Conservation (phyloP, 2,113 vertebrate genomes). For the Oreochromis tanganicae region DNA sequence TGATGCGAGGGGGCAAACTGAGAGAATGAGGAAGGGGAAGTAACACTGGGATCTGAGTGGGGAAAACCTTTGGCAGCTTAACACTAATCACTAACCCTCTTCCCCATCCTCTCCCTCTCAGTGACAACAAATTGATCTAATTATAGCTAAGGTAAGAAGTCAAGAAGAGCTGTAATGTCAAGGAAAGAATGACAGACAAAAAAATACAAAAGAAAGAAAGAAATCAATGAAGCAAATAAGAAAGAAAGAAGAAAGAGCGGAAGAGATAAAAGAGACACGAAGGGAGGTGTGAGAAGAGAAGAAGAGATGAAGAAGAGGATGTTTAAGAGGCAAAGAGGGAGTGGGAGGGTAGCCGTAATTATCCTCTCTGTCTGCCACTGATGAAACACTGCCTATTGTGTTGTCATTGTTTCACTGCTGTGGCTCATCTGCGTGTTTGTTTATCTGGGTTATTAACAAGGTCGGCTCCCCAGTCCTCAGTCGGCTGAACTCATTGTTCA, state of each 20-base stretch:
- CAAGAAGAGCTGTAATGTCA: not conserved
- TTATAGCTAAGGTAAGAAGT: conserved; percentile 4
- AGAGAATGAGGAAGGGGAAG: not conserved
- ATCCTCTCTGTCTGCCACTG: conserved; percentile 51
- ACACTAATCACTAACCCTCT: conserved; percentile 18
- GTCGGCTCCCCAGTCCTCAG: conserved; percentile 29
- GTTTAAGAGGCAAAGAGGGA: conserved; percentile 46
- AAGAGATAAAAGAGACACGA: not conserved
- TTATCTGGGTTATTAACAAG: conserved; percentile 59
- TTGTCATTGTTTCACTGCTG: conserved; percentile 46
- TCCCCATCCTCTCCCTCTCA: not conserved
- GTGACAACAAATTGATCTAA: conserved; percentile 33
- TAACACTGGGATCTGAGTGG: not conserved
- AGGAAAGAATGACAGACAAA: not conserved
- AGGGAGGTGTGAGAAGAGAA: not conserved
- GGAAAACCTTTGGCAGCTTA: conserved; percentile 16
- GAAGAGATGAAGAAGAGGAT: conserved; percentile 17
- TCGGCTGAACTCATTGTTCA: conserved; percentile 40
- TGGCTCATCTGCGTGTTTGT: conserved; percentile 51
- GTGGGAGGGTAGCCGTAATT: conserved; percentile 51
- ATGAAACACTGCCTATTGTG: conserved; percentile 53
- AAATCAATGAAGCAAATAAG: not conserved
- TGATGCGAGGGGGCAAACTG: not conserved
- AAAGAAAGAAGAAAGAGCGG: not conserved
- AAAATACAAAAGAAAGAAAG: not conserved